A percentile compares a stretch with the other conserved stretches of the same genome.
These are phyloP conservation scores for Xenopus tropicalis DNA, from an alignment of 2,113 vertebrate species.

Conservation along the genomic window UCB_Xtro_10.0 CM004448.2:113327501-113328000, in stretches of 20 bases:
- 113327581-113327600: conserved; percentile 28
- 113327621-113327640: conserved; percentile 17
- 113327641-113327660: conserved; percentile 26
- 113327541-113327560: conserved; percentile 27
- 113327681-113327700: conserved; percentile 11
- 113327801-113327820: neutral
- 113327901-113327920: no score
- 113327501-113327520: no score
- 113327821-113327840: neutral
- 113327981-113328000: no score
- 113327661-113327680: conserved; percentile 22
- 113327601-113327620: conserved; percentile 28
- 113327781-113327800: no score
- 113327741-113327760: conserved; percentile 19
- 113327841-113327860: no score
- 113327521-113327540: no score
- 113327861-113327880: no score
- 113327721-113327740: conserved; percentile 13
- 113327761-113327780: neutral
- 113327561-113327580: conserved; percentile 23
- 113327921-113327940: no score
- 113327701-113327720: neutral
- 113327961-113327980: no score
- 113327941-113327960: no score
- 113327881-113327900: neutral